Evolutionary conservation across 1,140 invertebrate species (phyloP).

Genomic region (Ephestia elutella): DNA sequence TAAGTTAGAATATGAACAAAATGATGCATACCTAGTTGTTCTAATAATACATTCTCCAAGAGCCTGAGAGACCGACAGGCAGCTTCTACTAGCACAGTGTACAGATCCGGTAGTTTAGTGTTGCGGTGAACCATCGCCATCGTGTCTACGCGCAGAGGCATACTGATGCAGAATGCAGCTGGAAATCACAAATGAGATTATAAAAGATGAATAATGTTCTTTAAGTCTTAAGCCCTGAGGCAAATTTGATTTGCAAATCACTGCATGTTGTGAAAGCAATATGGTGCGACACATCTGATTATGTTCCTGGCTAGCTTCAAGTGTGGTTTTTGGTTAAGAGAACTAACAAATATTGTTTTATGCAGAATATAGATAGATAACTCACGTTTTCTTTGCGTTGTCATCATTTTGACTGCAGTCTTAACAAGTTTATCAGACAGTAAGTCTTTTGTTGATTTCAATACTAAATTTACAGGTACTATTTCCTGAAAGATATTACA

Average conservation of each 20-base stretch:
- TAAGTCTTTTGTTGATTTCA: constrained; percentile 69
- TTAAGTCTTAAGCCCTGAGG: too few species aligned
- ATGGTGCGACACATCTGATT: too few species aligned
- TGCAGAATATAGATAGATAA: constrained; percentile 7
- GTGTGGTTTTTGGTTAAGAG: too few species aligned
- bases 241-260: too few species aligned
- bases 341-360: not conserved
- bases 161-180: constrained; percentile 73
- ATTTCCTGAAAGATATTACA: constrained; percentile 59
- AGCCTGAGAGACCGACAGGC: constrained; percentile 80
- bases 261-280: too few species aligned
- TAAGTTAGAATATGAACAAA: too few species aligned
- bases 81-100: constrained; percentile 83
- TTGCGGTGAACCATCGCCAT: constrained; percentile 81
- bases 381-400: constrained; percentile 72
- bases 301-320: too few species aligned
- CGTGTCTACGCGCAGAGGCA: constrained; percentile 80
- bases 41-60: constrained; percentile 76
- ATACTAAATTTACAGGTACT: constrained; percentile 61
- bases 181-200: constrained; percentile 28
- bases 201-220: too few species aligned
- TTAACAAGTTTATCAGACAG: constrained; percentile 67
- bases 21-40: constrained; percentile 64
- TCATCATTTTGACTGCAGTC: constrained; percentile 73
- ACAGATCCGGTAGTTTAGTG: constrained; percentile 78